Evolutionary conservation across 2,888 invertebrate species (phyloP).

Genomic region (Melieria crassipennis): DNA sequence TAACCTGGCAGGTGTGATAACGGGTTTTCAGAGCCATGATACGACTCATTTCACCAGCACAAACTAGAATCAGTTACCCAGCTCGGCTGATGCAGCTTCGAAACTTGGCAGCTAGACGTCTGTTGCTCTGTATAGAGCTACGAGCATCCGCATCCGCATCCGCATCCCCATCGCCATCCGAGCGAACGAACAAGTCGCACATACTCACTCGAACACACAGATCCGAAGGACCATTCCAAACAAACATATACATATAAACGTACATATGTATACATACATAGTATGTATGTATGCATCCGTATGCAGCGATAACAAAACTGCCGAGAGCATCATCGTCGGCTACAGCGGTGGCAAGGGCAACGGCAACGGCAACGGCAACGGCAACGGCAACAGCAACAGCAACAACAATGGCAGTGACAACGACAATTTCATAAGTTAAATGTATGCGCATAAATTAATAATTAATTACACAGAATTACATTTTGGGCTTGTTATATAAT

Average conservation of each 20-base stretch:
- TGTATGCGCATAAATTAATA: conserved; percentile 64
- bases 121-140: not conserved
- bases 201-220: not conserved
- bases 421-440: conserved; percentile 55
- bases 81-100: no score
- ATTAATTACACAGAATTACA: conserved; percentile 64
- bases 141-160: conserved; percentile 23
- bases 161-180: conserved; percentile 5
- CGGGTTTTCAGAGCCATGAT: no score
- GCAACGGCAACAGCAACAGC: conserved; percentile 20
- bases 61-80: no score
- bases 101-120: no score
- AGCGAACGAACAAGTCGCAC: not conserved
- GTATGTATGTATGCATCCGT: not conserved
- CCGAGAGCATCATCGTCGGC: not conserved
- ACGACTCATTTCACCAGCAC: no score
- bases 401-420: conserved; percentile 36
- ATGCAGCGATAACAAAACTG: not conserved
- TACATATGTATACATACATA: not conserved
- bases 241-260: not conserved
- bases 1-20: no score
- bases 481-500: conserved; percentile 62
- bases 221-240: not conserved
- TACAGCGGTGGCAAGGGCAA: conserved; percentile 8
- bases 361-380: conserved; percentile 13